A percentile compares a stretch with the other conserved stretches of the same genome.
Conservation (phyloP, 2,113 vertebrate genomes). For the Rattus norvegicus region DNA sequence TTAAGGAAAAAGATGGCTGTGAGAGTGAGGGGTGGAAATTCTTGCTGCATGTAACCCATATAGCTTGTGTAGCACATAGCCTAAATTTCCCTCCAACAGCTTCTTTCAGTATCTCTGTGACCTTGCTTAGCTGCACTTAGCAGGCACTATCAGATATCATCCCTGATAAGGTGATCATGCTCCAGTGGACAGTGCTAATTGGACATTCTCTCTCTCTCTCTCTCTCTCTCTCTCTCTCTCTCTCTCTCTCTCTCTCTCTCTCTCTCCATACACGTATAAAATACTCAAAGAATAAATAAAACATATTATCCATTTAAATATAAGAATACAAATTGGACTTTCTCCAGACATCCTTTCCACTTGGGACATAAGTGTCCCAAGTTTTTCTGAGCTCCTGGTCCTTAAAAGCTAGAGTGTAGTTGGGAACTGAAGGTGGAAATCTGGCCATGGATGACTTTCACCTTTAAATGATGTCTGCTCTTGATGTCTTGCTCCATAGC, state of each 20-base stretch:
- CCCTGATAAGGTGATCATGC: not conserved
- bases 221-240: not conserved
- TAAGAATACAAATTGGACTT: not conserved
- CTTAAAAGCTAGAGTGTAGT: not conserved
- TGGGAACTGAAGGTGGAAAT: not conserved
- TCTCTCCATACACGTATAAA: too few relatives aligned
- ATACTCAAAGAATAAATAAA: not conserved
- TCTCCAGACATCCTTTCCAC: not conserved
- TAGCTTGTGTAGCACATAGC: not conserved
- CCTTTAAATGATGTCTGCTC: not conserved
- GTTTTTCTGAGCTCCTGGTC: not conserved
- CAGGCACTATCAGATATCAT: not conserved
- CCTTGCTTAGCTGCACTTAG: not conserved
- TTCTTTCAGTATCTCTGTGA: not conserved
- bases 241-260: not conserved
- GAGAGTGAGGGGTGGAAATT: not conserved
- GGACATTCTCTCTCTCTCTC: not conserved
- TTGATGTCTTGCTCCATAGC: slow-evolving; percentile 12
- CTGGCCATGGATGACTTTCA: not conserved
- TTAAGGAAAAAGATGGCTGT: not conserved
- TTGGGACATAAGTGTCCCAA: slow-evolving; percentile 1
- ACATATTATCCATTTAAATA: slow-evolving; percentile 11
- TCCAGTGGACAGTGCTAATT: not conserved
- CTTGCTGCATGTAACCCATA: not conserved
- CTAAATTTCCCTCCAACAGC: not conserved